Conservation (phyloP, 2,113 vertebrate species). For the Podarcis muralis region DNA sequence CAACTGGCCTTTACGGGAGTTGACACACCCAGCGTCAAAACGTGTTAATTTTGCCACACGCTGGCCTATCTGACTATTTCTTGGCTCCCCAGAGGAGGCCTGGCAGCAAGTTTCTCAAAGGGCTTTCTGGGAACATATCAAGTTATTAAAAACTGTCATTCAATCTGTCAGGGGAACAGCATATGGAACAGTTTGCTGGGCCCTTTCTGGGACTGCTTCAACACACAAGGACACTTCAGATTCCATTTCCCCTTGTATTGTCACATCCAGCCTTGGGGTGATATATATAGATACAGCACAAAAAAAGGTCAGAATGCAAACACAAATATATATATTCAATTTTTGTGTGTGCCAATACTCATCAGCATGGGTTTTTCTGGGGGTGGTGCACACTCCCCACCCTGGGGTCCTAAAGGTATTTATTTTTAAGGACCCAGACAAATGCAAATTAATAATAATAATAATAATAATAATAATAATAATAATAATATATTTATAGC, state of each 20-base stretch:
- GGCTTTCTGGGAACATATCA: constrained; percentile 55
- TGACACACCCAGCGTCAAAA: not conserved
- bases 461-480: too few species aligned
- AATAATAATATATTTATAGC: too few species aligned
- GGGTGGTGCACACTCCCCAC: too few species aligned
- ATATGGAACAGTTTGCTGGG: constrained; percentile 36
- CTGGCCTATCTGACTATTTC: constrained; percentile 41
- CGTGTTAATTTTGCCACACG: constrained; percentile 28
- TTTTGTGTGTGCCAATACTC: not conserved
- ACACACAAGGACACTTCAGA: not conserved
- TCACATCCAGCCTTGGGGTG: not conserved
- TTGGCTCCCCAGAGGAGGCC: constrained; percentile 42
- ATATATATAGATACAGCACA: too few species aligned
- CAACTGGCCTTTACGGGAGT: constrained; percentile 29
- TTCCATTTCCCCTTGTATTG: not conserved
- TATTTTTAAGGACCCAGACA: too few species aligned
- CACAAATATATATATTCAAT: too few species aligned
- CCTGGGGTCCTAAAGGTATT: too few species aligned
- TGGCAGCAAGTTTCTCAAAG: constrained; percentile 45
- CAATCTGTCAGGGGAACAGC: constrained; percentile 55
- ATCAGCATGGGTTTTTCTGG: too few species aligned
- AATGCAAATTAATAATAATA: too few species aligned
- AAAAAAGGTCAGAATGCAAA: too few species aligned
- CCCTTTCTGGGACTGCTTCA: constrained; percentile 23
- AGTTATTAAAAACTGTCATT: constrained; percentile 47